Evolutionary conservation across 2,888 invertebrate genomes (phyloP).

Genomic region (Epistrophe eligans): DNA sequence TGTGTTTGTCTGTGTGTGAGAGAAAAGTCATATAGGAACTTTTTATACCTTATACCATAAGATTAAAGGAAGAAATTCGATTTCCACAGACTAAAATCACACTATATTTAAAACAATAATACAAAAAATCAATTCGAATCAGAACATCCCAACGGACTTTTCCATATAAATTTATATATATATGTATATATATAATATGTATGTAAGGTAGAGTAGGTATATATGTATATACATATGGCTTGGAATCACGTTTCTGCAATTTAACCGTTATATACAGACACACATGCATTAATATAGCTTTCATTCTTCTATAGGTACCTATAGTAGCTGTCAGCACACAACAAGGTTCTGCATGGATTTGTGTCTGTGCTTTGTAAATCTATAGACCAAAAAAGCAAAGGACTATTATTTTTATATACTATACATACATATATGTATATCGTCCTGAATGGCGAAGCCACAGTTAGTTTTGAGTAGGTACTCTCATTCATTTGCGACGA

Average conservation of each 20-base stretch:
- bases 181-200: conserved; percentile 1
- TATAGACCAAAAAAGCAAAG: conserved; percentile 30
- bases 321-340: conserved; percentile 33
- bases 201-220: neutral
- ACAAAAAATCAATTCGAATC: conserved; percentile 80
- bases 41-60: neutral
- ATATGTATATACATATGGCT: neutral
- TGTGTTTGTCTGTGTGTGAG: neutral
- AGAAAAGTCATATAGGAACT: neutral
- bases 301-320: neutral
- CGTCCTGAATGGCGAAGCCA: conserved; percentile 35
- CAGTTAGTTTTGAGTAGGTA: conserved; percentile 50
- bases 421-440: too few species aligned
- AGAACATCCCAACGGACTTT: conserved; percentile 83
- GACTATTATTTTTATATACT: conserved; percentile 36
- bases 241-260: conserved; percentile 64
- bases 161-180: neutral
- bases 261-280: conserved; percentile 20
- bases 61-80: conserved; percentile 8
- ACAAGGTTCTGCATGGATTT: conserved; percentile 31
- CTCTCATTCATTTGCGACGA: conserved; percentile 11
- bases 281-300: neutral
- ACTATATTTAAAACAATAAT: conserved; percentile 47
- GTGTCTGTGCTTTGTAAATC: conserved; percentile 32
- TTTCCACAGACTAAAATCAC: conserved; percentile 32